These are phyloP conservation scores for Tortrix viridana DNA, from an alignment of 2,888 invertebrate species.

Conservation along the genomic window DNA sequence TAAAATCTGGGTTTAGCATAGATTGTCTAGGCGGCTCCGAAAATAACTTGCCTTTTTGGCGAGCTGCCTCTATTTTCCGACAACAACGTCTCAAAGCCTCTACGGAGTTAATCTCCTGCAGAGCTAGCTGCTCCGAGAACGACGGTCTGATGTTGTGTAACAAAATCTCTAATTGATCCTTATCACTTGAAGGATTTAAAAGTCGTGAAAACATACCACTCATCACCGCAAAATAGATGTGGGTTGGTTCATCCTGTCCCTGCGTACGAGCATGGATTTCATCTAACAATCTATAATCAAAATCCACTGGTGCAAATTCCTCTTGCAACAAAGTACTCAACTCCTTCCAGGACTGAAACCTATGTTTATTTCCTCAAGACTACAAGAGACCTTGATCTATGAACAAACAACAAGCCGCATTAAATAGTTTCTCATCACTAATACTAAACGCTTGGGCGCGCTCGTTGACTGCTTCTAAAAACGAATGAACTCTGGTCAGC, in stretches of 20 bases:
- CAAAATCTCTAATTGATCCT: neutral
- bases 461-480: neutral
- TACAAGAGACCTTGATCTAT: neutral
- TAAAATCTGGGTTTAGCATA: neutral
- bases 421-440: neutral
- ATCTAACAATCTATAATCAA: neutral
- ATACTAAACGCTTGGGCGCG: neutral
- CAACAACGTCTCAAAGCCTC: neutral
- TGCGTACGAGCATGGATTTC: slow-evolving; percentile 9
- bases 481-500: neutral
- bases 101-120: neutral
- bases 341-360: slow-evolving; percentile 1
- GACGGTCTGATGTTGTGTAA: neutral
- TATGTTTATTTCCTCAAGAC: neutral
- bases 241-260: slow-evolving; percentile 1
- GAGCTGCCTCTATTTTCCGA: neutral
- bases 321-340: neutral
- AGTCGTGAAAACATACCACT: neutral
- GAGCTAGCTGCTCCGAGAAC: neutral
- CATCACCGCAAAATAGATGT: slow-evolving; percentile 10
- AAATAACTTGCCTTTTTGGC: neutral
- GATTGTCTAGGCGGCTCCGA: neutral
- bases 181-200: neutral
- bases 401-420: neutral
- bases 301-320: slow-evolving; percentile 5